Base-by-base conservation (phyloP, 2,888 invertebrate species). In the Brenthis daphne region DNA sequence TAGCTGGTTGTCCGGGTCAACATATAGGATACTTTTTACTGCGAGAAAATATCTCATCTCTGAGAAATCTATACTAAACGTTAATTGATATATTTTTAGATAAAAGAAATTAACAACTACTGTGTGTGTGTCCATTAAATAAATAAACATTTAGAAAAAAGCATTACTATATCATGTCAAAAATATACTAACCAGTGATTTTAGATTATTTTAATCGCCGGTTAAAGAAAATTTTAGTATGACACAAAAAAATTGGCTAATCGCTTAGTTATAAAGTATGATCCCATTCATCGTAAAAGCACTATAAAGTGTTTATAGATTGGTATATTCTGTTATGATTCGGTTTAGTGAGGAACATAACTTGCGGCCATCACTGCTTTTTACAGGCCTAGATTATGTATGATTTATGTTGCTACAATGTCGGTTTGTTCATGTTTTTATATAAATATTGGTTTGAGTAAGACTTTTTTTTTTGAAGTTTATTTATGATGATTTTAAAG, bases 221-320 rank as follows among this genome's bases (percentile, higher is more conserved):
- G 50, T 60, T 50, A 60, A 60, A 60, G 11, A 43, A 20, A 33
- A 50, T 12, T 1, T 50, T 60, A 60, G 50, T 43, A 43, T 43
- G 37, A 43, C 37, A 43, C 11, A 11, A 85, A 84, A 84, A 82
- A 81, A 86, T 85, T 82, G 78, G 81, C 88, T 88, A 89, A 89
- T 89, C 89, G 87, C 84, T 82, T 80, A 73, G 80, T 82, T 79
- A 83, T 86, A 79, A 76, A 79, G 70, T 72, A 70, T 74, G 76
- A 82, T 80, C 79, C 76, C 77, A 79, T 80, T 78, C 80, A 79
- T 80, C 82, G 81, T 83, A 84, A 83, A 81, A 68, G 69, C 71
- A 75, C 69, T 85, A 75, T 88, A 85, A 87, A 87, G 75, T 77
- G 79, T 85, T 87, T 87, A 87, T 85, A 83, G 83, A 83, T 81